Percentiles rank a stretch among this genome's conserved stretches.
These are phyloP conservation scores for Galeopterus variegatus DNA, from an alignment of 2,113 vertebrate species.

Conservation along the genomic window DNA sequence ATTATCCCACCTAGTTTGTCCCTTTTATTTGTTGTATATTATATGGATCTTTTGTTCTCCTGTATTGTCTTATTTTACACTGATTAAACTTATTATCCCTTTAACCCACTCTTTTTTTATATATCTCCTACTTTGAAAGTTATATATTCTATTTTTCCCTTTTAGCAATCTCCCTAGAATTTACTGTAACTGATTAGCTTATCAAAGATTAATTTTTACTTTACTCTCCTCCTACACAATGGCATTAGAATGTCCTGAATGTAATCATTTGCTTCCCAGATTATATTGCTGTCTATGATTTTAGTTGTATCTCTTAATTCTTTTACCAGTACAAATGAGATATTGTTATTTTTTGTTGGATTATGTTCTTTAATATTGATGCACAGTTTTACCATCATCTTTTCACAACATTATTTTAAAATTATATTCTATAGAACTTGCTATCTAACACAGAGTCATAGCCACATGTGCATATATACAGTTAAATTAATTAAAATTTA, in stretches of 20 bases:
- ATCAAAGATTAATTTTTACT: slow-evolving; percentile 38
- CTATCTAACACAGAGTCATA: neutral
- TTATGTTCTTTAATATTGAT: neutral
- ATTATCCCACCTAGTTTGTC: neutral
- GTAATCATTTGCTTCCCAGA: neutral
- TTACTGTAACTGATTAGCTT: neutral
- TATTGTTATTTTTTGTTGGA: neutral
- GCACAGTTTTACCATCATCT: neutral
- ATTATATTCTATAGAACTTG: neutral
- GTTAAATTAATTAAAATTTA: slow-evolving; percentile 29
- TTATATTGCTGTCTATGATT: neutral
- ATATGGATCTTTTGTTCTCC: neutral
- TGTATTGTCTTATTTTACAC: neutral
- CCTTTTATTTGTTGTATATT: neutral
- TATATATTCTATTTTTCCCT: neutral
- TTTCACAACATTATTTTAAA: neutral
- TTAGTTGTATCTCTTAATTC: neutral
- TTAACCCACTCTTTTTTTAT: neutral
- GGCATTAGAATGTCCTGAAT: neutral
- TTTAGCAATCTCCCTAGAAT: neutral
- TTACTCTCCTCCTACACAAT: neutral
- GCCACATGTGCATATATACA: neutral
- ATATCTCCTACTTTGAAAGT: neutral
- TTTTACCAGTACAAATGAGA: neutral
- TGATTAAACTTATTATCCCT: neutral